Evolutionary conservation across 1,140 invertebrate species (phyloP).

Genomic region (Magallana ariakensis): DNA sequence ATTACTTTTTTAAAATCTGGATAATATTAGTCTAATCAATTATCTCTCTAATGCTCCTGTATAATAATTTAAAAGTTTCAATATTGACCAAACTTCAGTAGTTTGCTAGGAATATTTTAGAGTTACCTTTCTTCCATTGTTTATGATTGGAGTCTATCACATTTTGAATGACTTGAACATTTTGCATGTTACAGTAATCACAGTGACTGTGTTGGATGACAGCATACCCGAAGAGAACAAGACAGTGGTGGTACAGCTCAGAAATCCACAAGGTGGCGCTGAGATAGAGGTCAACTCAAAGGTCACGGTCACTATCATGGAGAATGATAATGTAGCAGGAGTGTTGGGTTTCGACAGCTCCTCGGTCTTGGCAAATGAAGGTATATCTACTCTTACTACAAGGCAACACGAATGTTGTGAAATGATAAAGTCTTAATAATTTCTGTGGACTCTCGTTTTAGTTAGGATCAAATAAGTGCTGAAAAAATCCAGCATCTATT

Average conservation of each 20-base stretch:
- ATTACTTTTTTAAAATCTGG: neutral
- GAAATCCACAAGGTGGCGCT: slow-evolving; percentile 72
- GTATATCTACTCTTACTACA: slow-evolving; percentile 48
- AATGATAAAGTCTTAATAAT: too few relatives aligned
- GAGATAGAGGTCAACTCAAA: slow-evolving; percentile 57
- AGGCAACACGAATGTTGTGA: too few relatives aligned
- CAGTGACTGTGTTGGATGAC: slow-evolving; percentile 75
- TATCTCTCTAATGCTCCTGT: neutral
- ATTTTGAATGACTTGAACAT: neutral
- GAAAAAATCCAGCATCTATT: too few relatives aligned
- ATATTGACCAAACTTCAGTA: neutral
- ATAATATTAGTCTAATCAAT: neutral
- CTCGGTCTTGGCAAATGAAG: slow-evolving; percentile 73
- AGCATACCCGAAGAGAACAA: slow-evolving; percentile 73
- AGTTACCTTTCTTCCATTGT: neutral
- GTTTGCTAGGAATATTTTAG: neutral
- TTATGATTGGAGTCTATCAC: too few relatives aligned
- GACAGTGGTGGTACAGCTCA: slow-evolving; percentile 68
- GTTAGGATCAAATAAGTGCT: too few relatives aligned
- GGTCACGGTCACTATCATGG: slow-evolving; percentile 72
- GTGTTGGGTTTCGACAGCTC: slow-evolving; percentile 70
- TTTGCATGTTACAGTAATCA: slow-evolving; percentile 67
- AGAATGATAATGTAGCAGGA: slow-evolving; percentile 78
- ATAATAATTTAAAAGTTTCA: too few relatives aligned
- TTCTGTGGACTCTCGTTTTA: too few relatives aligned